Conservation (phyloP, 2,113 vertebrate species). For the Entomyzon cyanotis region DNA sequence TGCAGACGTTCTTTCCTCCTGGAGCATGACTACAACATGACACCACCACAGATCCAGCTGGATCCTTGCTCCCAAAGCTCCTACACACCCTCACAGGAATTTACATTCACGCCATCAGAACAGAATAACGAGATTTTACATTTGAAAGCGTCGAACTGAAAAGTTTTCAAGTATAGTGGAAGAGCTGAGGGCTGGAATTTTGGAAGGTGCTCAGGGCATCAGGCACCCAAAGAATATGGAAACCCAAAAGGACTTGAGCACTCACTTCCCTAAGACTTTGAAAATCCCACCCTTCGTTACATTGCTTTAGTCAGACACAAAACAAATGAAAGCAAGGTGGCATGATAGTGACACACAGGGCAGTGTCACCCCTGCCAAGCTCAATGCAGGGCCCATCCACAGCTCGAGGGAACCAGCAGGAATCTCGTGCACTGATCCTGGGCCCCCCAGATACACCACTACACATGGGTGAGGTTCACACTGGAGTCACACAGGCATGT, state of each 20-base stretch:
- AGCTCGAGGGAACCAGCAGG: background rate
- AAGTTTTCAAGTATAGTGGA: constrained; percentile 50
- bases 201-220: background rate
- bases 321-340: background rate
- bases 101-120: constrained; percentile 49
- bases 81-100: background rate
- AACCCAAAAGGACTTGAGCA: background rate
- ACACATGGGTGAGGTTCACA: background rate
- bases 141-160: background rate
- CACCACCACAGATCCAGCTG: background rate
- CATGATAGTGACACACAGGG: background rate
- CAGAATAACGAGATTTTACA: background rate
- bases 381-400: background rate
- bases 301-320: constrained; percentile 53
- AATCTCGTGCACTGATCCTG: background rate
- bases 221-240: background rate
- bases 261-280: background rate
- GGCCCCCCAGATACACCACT: background rate
- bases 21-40: background rate
- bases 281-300: constrained; percentile 24
- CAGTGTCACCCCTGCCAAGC: background rate
- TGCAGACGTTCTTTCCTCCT: background rate
- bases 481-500: background rate
- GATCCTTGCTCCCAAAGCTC: background rate
- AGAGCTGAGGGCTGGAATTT: constrained; percentile 33